These are phyloP conservation scores for Diachasma alloeum DNA, from an alignment of 1,140 invertebrate genomes.

Conservation along the genomic window DNA sequence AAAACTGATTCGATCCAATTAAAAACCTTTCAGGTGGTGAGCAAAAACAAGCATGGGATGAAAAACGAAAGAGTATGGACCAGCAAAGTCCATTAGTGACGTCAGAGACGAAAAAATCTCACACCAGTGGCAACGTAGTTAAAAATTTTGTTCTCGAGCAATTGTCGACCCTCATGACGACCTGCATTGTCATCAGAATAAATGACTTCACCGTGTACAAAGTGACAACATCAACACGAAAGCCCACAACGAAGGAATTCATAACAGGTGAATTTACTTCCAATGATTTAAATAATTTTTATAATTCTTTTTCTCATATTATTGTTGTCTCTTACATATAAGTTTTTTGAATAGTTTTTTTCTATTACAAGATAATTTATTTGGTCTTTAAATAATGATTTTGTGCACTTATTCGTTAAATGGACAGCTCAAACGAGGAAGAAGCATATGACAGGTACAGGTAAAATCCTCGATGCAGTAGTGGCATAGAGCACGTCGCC, in stretches of 20 bases:
- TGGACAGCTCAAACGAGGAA: constrained; percentile 62
- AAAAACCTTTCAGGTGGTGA: not conserved
- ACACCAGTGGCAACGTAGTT: constrained; percentile 65
- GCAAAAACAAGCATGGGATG: not conserved
- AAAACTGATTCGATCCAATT: no score
- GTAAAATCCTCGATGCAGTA: constrained; percentile 37
- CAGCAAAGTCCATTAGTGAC: not conserved
- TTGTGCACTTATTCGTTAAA: constrained; percentile 43
- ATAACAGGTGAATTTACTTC: constrained; percentile 70
- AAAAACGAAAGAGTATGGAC: not conserved
- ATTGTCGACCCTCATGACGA: constrained; percentile 88
- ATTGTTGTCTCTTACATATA: not conserved
- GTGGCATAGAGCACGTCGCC: constrained; percentile 35
- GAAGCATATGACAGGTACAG: constrained; percentile 59
- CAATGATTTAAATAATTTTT: not conserved
- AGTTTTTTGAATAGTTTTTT: constrained; percentile 6
- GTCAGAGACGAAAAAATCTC: constrained; percentile 15
- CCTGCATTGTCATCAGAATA: constrained; percentile 87
- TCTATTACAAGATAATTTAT: constrained; percentile 24
- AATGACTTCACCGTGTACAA: constrained; percentile 88
- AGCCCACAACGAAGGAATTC: constrained; percentile 79
- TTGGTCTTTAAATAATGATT: constrained; percentile 13
- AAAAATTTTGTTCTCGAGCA: constrained; percentile 77
- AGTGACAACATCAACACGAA: constrained; percentile 79
- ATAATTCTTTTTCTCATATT: not conserved